A percentile compares a stretch with the other conserved stretches of the same genome.
Evolutionary conservation across 2,797 vertebrate genomes (phyloP).

Genomic region (Anguilla marmorata): DNA sequence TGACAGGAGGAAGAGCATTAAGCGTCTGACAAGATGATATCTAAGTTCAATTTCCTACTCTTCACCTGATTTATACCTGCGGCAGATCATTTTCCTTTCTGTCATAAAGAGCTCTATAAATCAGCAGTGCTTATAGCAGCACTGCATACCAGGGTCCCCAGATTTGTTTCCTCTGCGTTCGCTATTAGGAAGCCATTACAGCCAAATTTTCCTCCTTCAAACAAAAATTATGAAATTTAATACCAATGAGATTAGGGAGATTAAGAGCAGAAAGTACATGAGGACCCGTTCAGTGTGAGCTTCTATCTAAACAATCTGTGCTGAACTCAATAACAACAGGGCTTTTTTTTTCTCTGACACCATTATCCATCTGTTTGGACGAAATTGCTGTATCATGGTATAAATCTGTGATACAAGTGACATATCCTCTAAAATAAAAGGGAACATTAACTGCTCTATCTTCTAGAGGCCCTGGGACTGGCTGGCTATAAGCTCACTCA

Average conservation of each 20-base stretch:
- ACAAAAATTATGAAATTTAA: slow-evolving; percentile 99
- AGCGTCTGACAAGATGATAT: slow-evolving; percentile 99
- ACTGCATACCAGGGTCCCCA: slow-evolving; percentile 85
- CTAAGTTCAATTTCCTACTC: slow-evolving; percentile 99
- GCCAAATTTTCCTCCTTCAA: slow-evolving; percentile 99
- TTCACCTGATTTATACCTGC: slow-evolving; percentile 99
- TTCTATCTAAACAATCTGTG: slow-evolving; percentile 97
- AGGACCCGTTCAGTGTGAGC: slow-evolving; percentile 86
- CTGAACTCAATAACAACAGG: slow-evolving; percentile 97
- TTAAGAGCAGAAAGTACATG: slow-evolving; percentile 93
- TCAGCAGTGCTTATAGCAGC: slow-evolving; percentile 99
- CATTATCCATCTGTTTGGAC: slow-evolving; percentile 99
- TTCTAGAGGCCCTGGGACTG: slow-evolving; percentile 99
- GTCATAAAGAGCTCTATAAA: slow-evolving; percentile 99
- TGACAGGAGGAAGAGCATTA: slow-evolving; percentile 99
- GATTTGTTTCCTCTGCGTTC: slow-evolving; percentile 96
- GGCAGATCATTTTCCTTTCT: slow-evolving; percentile 99
- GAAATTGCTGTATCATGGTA: slow-evolving; percentile 99
- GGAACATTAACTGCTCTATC: slow-evolving; percentile 99
- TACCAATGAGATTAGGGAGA: slow-evolving; percentile 98
- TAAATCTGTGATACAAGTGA: slow-evolving; percentile 99
- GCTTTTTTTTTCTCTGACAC: slow-evolving; percentile 93
- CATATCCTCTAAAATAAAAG: slow-evolving; percentile 99
- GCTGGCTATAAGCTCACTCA: slow-evolving; percentile 99
- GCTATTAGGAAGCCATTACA: slow-evolving; percentile 99